Base-by-base conservation (phyloP, 2,113 vertebrate species). In the Platycercus adscitus region DNA sequence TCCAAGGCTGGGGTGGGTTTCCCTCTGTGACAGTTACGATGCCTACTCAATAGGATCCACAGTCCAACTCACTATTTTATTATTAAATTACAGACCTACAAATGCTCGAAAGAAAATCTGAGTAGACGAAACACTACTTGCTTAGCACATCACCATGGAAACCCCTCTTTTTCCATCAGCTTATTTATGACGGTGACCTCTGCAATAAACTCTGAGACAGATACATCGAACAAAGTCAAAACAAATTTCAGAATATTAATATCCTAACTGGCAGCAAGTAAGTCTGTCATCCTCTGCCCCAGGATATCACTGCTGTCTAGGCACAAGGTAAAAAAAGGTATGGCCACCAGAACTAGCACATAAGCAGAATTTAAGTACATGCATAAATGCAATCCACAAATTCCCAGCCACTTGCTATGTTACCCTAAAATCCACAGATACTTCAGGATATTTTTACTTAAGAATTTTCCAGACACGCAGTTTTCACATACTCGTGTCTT, bases 41-140 rank as follows among this genome's bases (percentile, higher is more conserved):
- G 31, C 6, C 41, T 71, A 28, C 52, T 56, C 46, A 56, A 20
- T 13, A 29, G 61, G 41, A 82, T 81, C 46, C 63, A 50, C 37
- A 0, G 1, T 37, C 23, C 70, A 85, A 58, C 16, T 88, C 37
- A 44, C 24, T 46, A 6, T 60, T 93, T 93, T 60, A 25, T 87
- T 80, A 86, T 83, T 88, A 43, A 66, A 39, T 89, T 91, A 73
- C 41, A 78, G 60, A 60, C n/a, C 50, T 55, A 58, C 71, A 95
- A 91, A 91, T 73, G 73, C 20, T 86, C 4, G 1, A 90, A 96
- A 91, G 69, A 83, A 82, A 91, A 93, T 28, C 41, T 58, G 43
- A 90, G 94, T 88, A 86, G 58, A 94, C 81, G 26, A 81, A 86
- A 86, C 28, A 29, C 68, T 73, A 77, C 44, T 90, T 89, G 53